Conservation (phyloP, 2,113 vertebrate species). For the Zosterops japonicus region DNA sequence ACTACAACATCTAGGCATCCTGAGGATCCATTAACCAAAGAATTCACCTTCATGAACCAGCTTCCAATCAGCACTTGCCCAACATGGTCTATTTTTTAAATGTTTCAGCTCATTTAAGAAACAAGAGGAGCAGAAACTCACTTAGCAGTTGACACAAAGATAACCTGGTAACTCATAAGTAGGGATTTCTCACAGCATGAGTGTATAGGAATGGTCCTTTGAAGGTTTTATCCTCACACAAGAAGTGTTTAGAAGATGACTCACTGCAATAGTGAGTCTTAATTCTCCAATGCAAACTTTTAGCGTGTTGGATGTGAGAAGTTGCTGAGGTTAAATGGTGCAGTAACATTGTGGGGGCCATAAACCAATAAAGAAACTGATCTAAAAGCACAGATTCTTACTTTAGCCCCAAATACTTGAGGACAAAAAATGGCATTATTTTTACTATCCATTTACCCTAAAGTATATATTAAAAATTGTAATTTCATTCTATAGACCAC, state of each 20-base stretch:
- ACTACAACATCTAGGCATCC: not conserved
- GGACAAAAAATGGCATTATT: not conserved
- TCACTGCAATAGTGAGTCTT: not conserved
- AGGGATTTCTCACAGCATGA: not conserved
- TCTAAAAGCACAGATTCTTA: not conserved
- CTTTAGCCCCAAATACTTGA: not conserved
- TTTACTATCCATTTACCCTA: not conserved
- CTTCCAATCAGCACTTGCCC: not conserved
- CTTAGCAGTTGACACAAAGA: not conserved
- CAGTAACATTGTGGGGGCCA: not conserved
- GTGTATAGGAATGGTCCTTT: not conserved
- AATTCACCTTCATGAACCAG: not conserved
- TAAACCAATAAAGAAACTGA: not conserved
- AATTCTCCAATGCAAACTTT: not conserved
- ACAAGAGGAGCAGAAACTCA: not conserved
- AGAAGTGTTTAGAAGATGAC: not conserved
- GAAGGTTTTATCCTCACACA: not conserved
- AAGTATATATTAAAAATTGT: not conserved
- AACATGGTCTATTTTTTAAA: not conserved
- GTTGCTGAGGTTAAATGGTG: not conserved
- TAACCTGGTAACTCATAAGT: rapidly evolving
- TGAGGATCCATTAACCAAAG: not conserved
- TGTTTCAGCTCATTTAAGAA: not conserved
- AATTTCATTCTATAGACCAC: not conserved
- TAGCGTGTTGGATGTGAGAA: not conserved